A percentile compares a stretch with the other conserved stretches of the same genome.
Conservation (phyloP, 2,797 vertebrate genomes). For the Crotalus adamanteus region DNA sequence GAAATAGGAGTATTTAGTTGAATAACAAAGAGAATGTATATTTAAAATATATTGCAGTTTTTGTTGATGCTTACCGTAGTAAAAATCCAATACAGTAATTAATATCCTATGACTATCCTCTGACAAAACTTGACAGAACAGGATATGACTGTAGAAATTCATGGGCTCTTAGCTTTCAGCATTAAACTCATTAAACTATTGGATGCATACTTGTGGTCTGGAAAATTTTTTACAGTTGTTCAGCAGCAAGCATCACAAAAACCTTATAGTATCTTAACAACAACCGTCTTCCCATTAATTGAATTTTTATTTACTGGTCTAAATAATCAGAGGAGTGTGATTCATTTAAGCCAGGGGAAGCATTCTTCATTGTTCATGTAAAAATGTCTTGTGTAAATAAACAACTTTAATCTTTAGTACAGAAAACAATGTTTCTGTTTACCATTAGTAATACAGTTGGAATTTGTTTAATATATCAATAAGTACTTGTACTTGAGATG, state of each 20-base stretch:
- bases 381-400: constrained; percentile 56
- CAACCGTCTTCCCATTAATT: constrained; percentile 45
- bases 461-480: constrained; percentile 68
- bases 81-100: constrained; percentile 40
- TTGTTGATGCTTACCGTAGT: constrained; percentile 28
- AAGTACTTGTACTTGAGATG: constrained; percentile 50
- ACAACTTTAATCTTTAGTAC: constrained; percentile 55
- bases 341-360: constrained; percentile 59
- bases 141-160: constrained; percentile 40
- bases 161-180: constrained; percentile 42
- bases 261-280: constrained; percentile 42
- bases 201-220: constrained; percentile 57
- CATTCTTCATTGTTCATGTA: constrained; percentile 36
- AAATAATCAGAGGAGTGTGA: constrained; percentile 53
- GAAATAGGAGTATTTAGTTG: constrained; percentile 35
- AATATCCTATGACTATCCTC: constrained; percentile 42
- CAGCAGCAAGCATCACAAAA: background rate
- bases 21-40: constrained; percentile 29
- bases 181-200: constrained; percentile 41
- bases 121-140: constrained; percentile 52
- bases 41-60: constrained; percentile 10
- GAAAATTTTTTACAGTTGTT: constrained; percentile 24
- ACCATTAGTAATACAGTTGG: constrained; percentile 57
- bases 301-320: constrained; percentile 40
- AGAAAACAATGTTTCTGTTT: constrained; percentile 57